These are phyloP conservation scores for Noctua fimbriata DNA, from an alignment of 2,888 invertebrate genomes.

Conservation along the genomic window DNA sequence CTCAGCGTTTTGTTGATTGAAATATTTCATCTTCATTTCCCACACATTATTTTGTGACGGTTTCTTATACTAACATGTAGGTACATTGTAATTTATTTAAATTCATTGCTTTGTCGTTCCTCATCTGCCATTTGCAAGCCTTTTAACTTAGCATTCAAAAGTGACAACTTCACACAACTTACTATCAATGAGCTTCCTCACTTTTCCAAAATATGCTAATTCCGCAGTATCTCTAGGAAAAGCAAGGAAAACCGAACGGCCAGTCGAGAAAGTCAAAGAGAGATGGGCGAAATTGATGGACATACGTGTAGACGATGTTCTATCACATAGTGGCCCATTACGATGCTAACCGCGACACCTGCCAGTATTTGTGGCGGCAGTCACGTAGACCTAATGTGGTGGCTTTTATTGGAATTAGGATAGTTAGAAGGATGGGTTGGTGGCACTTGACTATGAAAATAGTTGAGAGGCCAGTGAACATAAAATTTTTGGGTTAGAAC, in stretches of 20 bases:
- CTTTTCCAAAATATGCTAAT: conserved; percentile 4
- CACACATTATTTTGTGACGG: background rate
- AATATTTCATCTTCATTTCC: background rate
- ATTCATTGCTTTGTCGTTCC: background rate
- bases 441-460: background rate
- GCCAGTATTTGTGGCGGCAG: background rate
- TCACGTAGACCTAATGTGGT: conserved; percentile 42
- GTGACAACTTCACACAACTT: background rate
- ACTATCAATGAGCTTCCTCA: background rate
- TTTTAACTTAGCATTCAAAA: background rate
- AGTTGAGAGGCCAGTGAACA: background rate
- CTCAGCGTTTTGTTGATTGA: background rate
- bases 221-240: conserved; percentile 16
- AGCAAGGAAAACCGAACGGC: conserved; percentile 22
- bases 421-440: background rate
- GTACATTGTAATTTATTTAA: background rate
- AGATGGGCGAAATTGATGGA: conserved; percentile 46
- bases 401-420: conserved; percentile 18
- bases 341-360: conserved; percentile 45
- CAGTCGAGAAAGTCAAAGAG: conserved; percentile 47
- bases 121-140: background rate
- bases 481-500: background rate
- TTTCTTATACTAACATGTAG: background rate
- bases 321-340: conserved; percentile 34
- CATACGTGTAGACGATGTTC: conserved; percentile 27